phyloP scores from a whole-genome alignment of 2,113 vertebrate species.

The Circaetus cinerascens region DNA sequence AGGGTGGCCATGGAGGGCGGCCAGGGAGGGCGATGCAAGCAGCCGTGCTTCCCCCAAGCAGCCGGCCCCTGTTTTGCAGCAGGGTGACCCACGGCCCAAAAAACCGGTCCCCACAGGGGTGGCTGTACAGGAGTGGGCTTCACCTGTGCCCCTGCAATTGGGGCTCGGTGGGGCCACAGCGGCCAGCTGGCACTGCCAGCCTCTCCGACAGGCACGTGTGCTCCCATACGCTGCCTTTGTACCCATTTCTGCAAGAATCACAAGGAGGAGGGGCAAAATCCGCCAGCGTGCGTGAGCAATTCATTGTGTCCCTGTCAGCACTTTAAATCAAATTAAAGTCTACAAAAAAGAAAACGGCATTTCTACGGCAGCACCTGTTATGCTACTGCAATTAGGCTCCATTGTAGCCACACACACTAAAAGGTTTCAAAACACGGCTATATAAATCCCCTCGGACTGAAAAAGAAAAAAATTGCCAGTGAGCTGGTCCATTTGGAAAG shows the following conservation, averaged over 20 bases:
- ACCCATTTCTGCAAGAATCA: not conserved
- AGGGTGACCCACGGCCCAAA: not conserved
- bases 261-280: not conserved
- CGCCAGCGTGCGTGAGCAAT: not conserved
- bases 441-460: not conserved
- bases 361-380: not conserved
- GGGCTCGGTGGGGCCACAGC: fast-evolving
- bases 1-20: not conserved
- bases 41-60: fast-evolving
- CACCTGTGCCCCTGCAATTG: fast-evolving
- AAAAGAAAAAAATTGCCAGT: not conserved
- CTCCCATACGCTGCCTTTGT: not conserved
- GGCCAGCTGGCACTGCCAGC: not conserved
- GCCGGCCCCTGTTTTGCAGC: not conserved
- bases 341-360: not conserved
- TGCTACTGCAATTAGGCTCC: not conserved
- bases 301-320: not conserved
- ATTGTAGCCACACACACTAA: not conserved
- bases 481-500: not conserved
- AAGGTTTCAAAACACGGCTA: not conserved
- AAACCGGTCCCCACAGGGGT: fast-evolving
- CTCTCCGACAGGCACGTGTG: not conserved
- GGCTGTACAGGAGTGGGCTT: not conserved
- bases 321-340: not conserved
- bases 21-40: fast-evolving